Conservation (phyloP, 2,888 invertebrate genomes). For the Diachrysia chrysitis region DNA sequence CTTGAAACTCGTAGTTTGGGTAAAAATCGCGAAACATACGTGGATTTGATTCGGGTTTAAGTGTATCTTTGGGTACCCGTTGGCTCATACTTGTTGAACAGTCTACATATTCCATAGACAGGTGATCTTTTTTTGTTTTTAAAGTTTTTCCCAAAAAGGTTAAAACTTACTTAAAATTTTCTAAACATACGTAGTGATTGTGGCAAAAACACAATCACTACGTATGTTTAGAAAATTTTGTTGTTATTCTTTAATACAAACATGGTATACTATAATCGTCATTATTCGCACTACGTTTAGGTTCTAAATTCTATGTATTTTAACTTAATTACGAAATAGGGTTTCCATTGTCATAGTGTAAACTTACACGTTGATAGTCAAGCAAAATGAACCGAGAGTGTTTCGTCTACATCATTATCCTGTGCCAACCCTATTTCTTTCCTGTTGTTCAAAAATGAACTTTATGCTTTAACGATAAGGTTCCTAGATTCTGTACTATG, state of each 20-base stretch:
- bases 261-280: neutral
- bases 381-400: constrained; percentile 69
- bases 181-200: no score
- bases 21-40: no score
- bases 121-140: no score
- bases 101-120: no score
- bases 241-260: neutral
- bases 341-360: constrained; percentile 14
- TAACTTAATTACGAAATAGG: neutral
- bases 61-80: no score
- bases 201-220: no score
- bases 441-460: constrained; percentile 32
- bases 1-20: no score
- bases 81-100: no score
- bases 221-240: no score
- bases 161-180: no score
- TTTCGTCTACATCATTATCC: constrained; percentile 76
- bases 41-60: no score
- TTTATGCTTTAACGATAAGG: neutral
- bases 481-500: neutral
- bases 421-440: constrained; percentile 64
- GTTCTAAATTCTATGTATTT: neutral
- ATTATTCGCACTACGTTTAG: neutral
- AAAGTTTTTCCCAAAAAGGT: no score
- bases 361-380: constrained; percentile 43